Conservation (phyloP, 2,888 invertebrate genomes). For the Acronicta leporina region DNA sequence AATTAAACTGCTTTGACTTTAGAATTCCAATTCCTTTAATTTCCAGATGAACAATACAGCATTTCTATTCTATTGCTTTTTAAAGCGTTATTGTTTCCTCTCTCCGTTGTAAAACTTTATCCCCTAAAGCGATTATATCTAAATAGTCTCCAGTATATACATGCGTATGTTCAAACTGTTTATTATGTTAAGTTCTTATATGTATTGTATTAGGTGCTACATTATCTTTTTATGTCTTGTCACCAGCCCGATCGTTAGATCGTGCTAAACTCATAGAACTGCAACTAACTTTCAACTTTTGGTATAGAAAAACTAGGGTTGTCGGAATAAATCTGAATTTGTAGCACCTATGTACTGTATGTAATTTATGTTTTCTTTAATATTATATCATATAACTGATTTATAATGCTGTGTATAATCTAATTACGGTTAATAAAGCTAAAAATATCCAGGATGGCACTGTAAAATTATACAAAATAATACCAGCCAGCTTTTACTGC, state of each 20-base stretch:
- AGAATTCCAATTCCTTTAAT: constrained; percentile 28
- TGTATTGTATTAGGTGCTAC: constrained; percentile 53
- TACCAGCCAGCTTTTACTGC: too few relatives aligned
- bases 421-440: too few relatives aligned
- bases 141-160: constrained; percentile 42
- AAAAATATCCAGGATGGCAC: too few relatives aligned
- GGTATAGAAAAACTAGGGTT: constrained; percentile 72
- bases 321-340: constrained; percentile 28
- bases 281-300: constrained; percentile 70
- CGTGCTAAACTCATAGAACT: constrained; percentile 63
- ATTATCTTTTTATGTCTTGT: constrained; percentile 62
- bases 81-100: constrained; percentile 29
- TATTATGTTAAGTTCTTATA: constrained; percentile 30
- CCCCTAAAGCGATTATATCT: constrained; percentile 39
- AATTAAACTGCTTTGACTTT: background rate
- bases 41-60: constrained; percentile 19
- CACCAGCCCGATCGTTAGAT: constrained; percentile 62
- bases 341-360: too few relatives aligned
- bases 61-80: constrained; percentile 50
- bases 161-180: constrained; percentile 22
- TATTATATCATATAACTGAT: too few relatives aligned
- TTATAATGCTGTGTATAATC: too few relatives aligned
- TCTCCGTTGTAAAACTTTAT: constrained; percentile 37
- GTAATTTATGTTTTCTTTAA: too few relatives aligned
- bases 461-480: too few relatives aligned